Conservation (phyloP, 2,113 vertebrate genomes). For the Xyliphius kryptos region DNA sequence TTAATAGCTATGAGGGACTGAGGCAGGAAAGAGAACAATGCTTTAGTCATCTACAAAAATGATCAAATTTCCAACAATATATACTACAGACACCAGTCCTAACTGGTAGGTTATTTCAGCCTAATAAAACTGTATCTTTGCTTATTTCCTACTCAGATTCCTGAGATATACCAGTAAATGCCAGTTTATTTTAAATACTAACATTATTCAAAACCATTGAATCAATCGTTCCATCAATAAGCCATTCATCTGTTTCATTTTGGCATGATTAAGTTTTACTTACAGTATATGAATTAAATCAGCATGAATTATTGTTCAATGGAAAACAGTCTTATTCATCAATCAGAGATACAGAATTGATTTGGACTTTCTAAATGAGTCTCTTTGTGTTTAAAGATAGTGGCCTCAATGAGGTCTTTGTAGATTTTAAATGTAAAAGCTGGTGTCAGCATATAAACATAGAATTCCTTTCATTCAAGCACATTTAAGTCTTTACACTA, state of each 20-base stretch:
- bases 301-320: constrained; percentile 1
- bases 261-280: neutral
- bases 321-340: constrained; percentile 46
- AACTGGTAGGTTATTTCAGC: no score
- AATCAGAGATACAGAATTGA: constrained; percentile 55
- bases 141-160: constrained; percentile 1
- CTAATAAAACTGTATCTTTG: neutral
- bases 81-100: no score
- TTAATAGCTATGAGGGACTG: constrained; percentile 35
- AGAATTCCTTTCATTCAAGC: constrained; percentile 51
- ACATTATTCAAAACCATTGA: no score
- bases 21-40: constrained; percentile 54
- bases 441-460: constrained; percentile 42
- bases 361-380: constrained; percentile 52
- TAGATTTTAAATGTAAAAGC: constrained; percentile 40
- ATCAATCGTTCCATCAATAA: no score
- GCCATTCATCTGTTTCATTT: neutral
- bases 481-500: constrained; percentile 40
- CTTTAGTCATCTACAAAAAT: constrained; percentile 38
- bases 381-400: constrained; percentile 53
- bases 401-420: constrained; percentile 64
- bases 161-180: neutral
- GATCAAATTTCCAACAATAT: constrained; percentile 44
- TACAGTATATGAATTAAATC: constrained; percentile 5
- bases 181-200: neutral